Percentiles rank a stretch among this genome's conserved stretches.
phyloP scores from a whole-genome alignment of 1,140 invertebrate species.

The Drosophila grimshawi region DNA sequence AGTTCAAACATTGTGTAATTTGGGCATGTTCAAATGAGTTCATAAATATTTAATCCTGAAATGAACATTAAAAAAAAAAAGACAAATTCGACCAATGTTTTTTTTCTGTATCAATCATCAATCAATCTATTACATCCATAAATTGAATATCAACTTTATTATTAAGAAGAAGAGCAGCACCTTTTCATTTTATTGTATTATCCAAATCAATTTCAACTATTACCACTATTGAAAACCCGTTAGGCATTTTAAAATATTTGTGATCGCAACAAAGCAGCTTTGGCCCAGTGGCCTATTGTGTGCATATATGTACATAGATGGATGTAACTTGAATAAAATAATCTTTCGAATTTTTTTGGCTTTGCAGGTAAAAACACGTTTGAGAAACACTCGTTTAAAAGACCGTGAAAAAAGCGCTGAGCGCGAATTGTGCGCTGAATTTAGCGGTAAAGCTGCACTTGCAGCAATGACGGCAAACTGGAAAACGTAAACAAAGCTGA shows the following conservation, averaged over 20 bases:
- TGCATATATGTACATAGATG: background rate
- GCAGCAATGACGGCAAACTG: conserved; percentile 70
- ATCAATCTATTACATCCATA: too few relatives aligned
- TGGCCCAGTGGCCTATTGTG: conserved; percentile 17
- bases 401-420: conserved; percentile 44
- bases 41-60: too few relatives aligned
- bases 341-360: conserved; percentile 19
- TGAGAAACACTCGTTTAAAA: conserved; percentile 23
- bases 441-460: conserved; percentile 50
- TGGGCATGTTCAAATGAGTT: too few relatives aligned
- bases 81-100: too few relatives aligned
- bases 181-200: background rate
- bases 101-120: too few relatives aligned
- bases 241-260: background rate
- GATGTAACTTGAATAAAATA: conserved; percentile 10
- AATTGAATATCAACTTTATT: too few relatives aligned
- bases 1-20: too few relatives aligned
- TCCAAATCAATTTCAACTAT: background rate
- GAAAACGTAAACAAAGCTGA: conserved; percentile 74
- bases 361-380: conserved; percentile 56
- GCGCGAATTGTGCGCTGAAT: conserved; percentile 2
- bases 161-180: background rate
- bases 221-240: background rate
- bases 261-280: background rate
- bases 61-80: too few relatives aligned